Conservation (phyloP, 2,113 vertebrate species). For the Plectropomus leopardus region DNA sequence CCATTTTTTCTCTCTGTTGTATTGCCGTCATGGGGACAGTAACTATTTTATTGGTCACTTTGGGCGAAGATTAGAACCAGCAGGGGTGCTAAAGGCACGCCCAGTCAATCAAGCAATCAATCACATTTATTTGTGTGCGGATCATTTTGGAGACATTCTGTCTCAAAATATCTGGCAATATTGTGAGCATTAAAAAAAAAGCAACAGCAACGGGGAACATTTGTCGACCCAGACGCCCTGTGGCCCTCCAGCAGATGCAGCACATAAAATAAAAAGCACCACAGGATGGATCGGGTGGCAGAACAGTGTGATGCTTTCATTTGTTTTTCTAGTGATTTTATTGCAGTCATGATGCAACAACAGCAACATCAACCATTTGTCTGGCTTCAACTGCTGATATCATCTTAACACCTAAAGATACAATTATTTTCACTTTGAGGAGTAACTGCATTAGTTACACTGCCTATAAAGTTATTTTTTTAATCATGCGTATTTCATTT, state of each 20-base stretch:
- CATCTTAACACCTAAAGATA: too few relatives aligned
- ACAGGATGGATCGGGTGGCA: not conserved
- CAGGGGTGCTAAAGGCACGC: conserved; percentile 47
- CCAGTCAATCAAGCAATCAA: conserved; percentile 64
- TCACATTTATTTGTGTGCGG: conserved; percentile 63
- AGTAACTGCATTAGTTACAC: not conserved
- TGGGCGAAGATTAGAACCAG: conserved; percentile 50
- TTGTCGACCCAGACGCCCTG: conserved; percentile 14
- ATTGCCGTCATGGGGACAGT: conserved; percentile 54
- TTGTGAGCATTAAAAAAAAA: conserved; percentile 36
- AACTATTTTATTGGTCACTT: conserved; percentile 75
- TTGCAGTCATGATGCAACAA: not conserved
- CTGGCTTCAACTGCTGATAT: not conserved
- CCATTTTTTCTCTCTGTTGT: conserved; percentile 20
- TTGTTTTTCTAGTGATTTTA: conserved; percentile 29
- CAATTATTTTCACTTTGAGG: not conserved
- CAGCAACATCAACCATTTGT: not conserved
- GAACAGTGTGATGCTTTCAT: conserved; percentile 10
- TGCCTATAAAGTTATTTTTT: not conserved
- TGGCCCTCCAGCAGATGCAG: conserved; percentile 21
- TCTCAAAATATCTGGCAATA: conserved; percentile 22
- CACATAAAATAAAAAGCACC: conserved; percentile 8
- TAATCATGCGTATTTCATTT: not conserved
- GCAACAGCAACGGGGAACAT: conserved; percentile 16
- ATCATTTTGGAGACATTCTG: conserved; percentile 36